A percentile compares a stretch with the other conserved stretches of the same genome.
These are phyloP conservation scores for Xiphias gladius DNA, from an alignment of 2,113 vertebrate genomes.

Conservation along the genomic window DNA sequence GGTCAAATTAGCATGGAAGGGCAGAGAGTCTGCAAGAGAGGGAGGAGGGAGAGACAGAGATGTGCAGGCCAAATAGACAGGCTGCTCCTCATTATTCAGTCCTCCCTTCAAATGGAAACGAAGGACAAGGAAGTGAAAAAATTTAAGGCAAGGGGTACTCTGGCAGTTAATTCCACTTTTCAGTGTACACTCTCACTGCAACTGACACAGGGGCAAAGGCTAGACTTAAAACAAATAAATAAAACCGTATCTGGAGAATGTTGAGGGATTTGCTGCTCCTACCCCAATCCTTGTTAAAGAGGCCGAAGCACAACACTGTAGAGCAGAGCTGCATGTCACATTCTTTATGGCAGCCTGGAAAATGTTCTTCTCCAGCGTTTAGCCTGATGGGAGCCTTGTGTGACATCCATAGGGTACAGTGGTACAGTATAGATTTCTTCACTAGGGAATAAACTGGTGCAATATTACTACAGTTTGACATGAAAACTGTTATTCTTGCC, in stretches of 20 bases:
- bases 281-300: conserved; percentile 45
- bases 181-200: conserved; percentile 21
- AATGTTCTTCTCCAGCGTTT: conserved; percentile 60
- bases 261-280: conserved; percentile 37
- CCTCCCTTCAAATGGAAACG: conserved; percentile 49
- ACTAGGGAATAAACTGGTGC: conserved; percentile 5
- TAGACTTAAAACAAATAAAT: conserved; percentile 60
- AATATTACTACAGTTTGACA: background rate
- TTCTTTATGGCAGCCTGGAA: conserved; percentile 47
- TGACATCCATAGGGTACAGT: conserved; percentile 21
- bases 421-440: background rate
- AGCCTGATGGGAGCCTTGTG: conserved; percentile 59
- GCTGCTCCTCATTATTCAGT: conserved; percentile 64
- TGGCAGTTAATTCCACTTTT: conserved; percentile 29
- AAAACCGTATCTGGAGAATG: conserved; percentile 63
- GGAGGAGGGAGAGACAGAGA: conserved; percentile 44
- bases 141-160: conserved; percentile 6
- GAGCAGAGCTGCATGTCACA: conserved; percentile 20
- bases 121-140: conserved; percentile 29
- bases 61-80: conserved; percentile 49
- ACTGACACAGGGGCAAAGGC: conserved; percentile 46
- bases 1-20: conserved; percentile 83
- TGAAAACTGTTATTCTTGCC: background rate
- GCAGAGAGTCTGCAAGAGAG: conserved; percentile 45
- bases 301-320: conserved; percentile 38